A percentile compares a stretch with the other conserved stretches of the same genome.
Evolutionary conservation across 2,888 invertebrate species (phyloP).

Genomic region (Orchestes rusci): DNA sequence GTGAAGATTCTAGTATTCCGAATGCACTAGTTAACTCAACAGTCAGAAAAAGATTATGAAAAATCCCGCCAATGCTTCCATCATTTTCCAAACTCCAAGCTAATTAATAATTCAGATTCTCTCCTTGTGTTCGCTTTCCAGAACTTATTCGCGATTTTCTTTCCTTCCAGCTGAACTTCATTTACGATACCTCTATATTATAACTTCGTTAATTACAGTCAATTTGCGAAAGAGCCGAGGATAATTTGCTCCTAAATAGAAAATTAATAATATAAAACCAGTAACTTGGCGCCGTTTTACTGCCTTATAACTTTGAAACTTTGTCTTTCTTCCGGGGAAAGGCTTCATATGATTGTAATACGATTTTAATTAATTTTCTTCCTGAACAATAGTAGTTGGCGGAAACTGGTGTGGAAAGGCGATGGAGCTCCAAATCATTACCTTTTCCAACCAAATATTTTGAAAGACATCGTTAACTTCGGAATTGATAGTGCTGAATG

Average conservation of each 20-base stretch:
- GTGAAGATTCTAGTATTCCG: no score
- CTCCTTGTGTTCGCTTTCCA: neutral
- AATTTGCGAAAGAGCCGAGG: neutral
- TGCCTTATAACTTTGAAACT: conserved; percentile 15
- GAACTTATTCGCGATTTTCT: neutral
- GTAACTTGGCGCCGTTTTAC: conserved; percentile 29
- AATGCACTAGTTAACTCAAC: no score
- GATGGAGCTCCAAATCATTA: no score
- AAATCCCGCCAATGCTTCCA: no score
- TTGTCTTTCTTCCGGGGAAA: conserved; percentile 6
- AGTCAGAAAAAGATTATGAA: no score
- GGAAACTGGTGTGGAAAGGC: no score
- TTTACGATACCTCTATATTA: no score
- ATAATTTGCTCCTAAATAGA: neutral
- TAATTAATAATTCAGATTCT: neutral
- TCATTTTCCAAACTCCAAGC: neutral
- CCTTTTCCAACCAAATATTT: no score
- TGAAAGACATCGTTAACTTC: no score
- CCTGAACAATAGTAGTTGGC: no score
- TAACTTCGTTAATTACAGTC: neutral
- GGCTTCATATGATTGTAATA: conserved; percentile 16
- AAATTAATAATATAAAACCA: conserved; percentile 36
- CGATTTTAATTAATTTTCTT: conserved; percentile 22
- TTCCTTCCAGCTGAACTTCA: neutral
- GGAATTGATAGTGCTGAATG: no score